Evolutionary conservation across 2,888 invertebrate genomes (phyloP).

Genomic region (Pammene aurita): DNA sequence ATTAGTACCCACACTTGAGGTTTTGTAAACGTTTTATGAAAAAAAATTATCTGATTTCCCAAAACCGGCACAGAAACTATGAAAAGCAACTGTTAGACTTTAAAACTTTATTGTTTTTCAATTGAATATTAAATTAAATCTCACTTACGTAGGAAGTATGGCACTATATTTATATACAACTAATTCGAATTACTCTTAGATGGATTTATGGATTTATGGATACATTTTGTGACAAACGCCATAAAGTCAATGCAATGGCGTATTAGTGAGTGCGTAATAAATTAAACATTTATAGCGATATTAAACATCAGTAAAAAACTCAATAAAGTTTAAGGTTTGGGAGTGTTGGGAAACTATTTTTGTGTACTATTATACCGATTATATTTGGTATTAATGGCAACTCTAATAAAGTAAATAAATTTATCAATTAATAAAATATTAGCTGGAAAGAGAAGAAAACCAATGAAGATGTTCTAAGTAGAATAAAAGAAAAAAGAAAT

Average conservation of each 20-base stretch:
- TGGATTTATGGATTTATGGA: conserved; percentile 63
- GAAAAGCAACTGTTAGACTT: neutral
- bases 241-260: conserved; percentile 76
- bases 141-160: conserved; percentile 28
- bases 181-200: conserved; percentile 72
- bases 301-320: conserved; percentile 76
- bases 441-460: too few species aligned
- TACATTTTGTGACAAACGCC: conserved; percentile 67
- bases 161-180: conserved; percentile 60
- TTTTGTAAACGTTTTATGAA: too few species aligned
- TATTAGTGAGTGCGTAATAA: conserved; percentile 73
- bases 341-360: conserved; percentile 61
- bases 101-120: conserved; percentile 22
- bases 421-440: too few species aligned
- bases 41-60: too few species aligned
- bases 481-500: too few species aligned
- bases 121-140: conserved; percentile 38
- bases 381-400: too few species aligned
- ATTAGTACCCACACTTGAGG: too few species aligned
- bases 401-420: too few species aligned
- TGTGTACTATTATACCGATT: neutral
- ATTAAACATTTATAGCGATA: conserved; percentile 77
- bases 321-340: conserved; percentile 66
- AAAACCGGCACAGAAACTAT: conserved; percentile 9
- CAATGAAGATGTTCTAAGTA: too few species aligned